Percentiles rank a stretch among this genome's conserved stretches.
phyloP scores from a whole-genome alignment of 2,797 vertebrate genomes.

The Spondyliosoma cantharus region DNA sequence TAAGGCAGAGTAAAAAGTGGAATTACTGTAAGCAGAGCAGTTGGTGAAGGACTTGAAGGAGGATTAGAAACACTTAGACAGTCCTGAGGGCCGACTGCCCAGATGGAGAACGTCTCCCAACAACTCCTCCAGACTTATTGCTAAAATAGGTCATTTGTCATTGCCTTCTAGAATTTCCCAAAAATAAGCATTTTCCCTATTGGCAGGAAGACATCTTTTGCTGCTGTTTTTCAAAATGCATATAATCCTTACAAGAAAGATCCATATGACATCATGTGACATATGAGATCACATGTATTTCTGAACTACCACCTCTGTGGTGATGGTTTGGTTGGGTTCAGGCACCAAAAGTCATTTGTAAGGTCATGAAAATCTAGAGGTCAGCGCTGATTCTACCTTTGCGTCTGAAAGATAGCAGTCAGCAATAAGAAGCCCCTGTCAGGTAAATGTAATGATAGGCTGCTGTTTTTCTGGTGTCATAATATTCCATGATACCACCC shows the following conservation, averaged over 20 bases:
- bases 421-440: not conserved
- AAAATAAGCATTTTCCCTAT: conserved; percentile 4
- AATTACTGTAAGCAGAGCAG: conserved; percentile 10
- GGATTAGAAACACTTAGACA: conserved; percentile 41
- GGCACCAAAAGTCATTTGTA: not conserved
- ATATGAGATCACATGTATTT: conserved; percentile 4
- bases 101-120: conserved; percentile 46
- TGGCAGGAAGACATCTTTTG: not conserved
- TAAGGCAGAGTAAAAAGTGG: not conserved
- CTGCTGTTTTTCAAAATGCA: conserved; percentile 8
- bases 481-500: not conserved
- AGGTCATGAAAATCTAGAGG: not conserved
- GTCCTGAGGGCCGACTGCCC: conserved; percentile 33
- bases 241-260: not conserved
- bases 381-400: not conserved
- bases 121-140: conserved; percentile 30
- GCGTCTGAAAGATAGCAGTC: not conserved
- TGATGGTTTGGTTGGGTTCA: not conserved
- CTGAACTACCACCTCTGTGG: not conserved
- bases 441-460: not conserved
- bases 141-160: conserved; percentile 42
- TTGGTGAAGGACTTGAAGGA: conserved; percentile 9
- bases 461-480: not conserved
- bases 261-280: not conserved
- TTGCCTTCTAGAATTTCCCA: conserved; percentile 21